These are phyloP conservation scores for Lasius fuliginosus DNA, from an alignment of 2,888 invertebrate genomes.

Conservation along the genomic window DNA sequence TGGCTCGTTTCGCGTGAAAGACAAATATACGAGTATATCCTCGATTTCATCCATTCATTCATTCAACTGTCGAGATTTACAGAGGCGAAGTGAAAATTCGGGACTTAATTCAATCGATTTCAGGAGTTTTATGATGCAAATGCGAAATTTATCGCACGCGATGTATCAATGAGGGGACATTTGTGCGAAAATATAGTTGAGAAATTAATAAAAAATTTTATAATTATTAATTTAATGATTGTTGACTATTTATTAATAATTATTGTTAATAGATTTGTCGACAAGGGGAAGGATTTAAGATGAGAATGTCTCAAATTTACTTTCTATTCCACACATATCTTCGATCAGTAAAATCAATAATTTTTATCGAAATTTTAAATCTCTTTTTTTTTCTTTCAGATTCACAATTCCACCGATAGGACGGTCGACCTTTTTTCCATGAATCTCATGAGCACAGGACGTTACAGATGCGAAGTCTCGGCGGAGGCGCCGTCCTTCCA, in stretches of 20 bases:
- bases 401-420: constrained; percentile 90
- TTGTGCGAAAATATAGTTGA: background rate
- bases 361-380: constrained; percentile 9
- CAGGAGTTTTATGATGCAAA: background rate
- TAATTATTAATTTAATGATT: too few species aligned
- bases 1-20: constrained; percentile 11
- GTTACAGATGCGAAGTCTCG: constrained; percentile 93
- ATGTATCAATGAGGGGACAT: background rate
- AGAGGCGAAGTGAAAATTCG: background rate
- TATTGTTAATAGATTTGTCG: too few species aligned
- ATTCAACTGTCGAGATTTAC: constrained; percentile 3
- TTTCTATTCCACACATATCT: background rate
- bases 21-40: constrained; percentile 20
- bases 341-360: background rate
- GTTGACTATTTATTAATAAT: too few species aligned
- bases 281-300: too few species aligned
- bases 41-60: constrained; percentile 30
- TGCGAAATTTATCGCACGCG: constrained; percentile 13
- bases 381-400: constrained; percentile 86
- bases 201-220: background rate
- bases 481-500: constrained; percentile 93
- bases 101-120: background rate
- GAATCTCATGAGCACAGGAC: constrained; percentile 90
- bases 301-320: too few species aligned
- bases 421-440: constrained; percentile 90